Base-by-base conservation (phyloP, 2,113 vertebrate genomes). In the Ceratotherium simum region DNA sequence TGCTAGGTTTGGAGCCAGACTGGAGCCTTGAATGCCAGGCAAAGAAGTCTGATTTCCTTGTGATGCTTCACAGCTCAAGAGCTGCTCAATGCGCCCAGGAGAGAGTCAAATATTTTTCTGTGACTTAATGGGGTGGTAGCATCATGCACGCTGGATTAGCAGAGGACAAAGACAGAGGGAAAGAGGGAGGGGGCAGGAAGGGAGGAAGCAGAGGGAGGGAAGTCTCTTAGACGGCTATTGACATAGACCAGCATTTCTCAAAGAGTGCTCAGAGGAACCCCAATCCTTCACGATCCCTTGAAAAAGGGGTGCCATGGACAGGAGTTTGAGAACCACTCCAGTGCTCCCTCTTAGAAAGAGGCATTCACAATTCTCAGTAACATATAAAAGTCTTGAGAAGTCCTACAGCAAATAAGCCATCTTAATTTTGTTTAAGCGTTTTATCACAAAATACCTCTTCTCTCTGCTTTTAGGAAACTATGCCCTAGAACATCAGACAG, bases 401-500 rank as follows among this genome's bases (percentile, higher is more conserved):
- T 58, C 64, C 17, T 12, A 25, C 3, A 20, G 16, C 13, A 88
- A 78, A 83, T 80, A 90, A 0, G 0, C 0, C 31, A 33, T 85
- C 96, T 79, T 48, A 17, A 33, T 58, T 62, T 69, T 82, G 21
- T 46, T 62, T 70, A 48, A 20, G 16, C 3, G 2, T 76, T 79
- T 79, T 70, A 29, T 51, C 39, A 46, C 27, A 56, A 51, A 78
- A 25, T 7, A 42, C 39, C 20, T 39, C 8, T 54, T 58, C n/a
- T 39, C 46, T 70, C 62, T 29, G 62, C 46, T 79, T 80, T 70
- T 62, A 54, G 48, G 36, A 60, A 78, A 39, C 62, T 42, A 11
- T 58, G 36, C 11, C 25, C 31, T 62, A 64, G 27, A 72, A 75
- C 95, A 54, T 95, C 97, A 87, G 97, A 94, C 80, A 27, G 85